Conservation (phyloP, 2,797 vertebrate species). For the Chloroceryle inda region DNA sequence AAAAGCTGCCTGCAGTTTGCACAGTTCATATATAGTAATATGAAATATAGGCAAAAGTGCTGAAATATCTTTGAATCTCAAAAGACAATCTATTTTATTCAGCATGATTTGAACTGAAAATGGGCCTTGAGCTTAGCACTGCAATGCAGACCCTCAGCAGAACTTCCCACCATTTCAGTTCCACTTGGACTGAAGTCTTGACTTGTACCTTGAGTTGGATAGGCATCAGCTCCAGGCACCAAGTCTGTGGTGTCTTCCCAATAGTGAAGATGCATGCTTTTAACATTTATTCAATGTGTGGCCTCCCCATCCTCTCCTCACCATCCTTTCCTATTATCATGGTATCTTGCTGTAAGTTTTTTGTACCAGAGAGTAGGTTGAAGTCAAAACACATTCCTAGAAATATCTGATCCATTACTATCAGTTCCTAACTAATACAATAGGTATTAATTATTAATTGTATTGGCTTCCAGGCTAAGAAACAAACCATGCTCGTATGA, state of each 20-base stretch:
- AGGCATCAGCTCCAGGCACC: neutral
- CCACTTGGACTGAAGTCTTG: neutral
- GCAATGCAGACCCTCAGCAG: neutral
- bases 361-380: neutral
- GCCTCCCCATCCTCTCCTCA: fast-evolving
- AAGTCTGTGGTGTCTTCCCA: neutral
- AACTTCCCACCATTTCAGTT: neutral
- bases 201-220: neutral
- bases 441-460: neutral
- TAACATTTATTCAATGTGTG: fast-evolving
- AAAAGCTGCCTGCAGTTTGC: neutral
- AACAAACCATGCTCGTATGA: neutral
- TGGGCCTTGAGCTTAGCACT: neutral
- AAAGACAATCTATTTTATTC: neutral
- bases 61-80: neutral
- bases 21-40: neutral
- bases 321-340: neutral
- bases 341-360: neutral
- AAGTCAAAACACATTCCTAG: neutral
- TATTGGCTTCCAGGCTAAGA: neutral
- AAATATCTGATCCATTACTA: neutral
- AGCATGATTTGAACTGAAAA: neutral
- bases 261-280: neutral
- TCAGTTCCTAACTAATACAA: neutral
- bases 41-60: neutral